Conservation (phyloP, 1,140 invertebrate genomes). For the Marisa cornuarietis region DNA sequence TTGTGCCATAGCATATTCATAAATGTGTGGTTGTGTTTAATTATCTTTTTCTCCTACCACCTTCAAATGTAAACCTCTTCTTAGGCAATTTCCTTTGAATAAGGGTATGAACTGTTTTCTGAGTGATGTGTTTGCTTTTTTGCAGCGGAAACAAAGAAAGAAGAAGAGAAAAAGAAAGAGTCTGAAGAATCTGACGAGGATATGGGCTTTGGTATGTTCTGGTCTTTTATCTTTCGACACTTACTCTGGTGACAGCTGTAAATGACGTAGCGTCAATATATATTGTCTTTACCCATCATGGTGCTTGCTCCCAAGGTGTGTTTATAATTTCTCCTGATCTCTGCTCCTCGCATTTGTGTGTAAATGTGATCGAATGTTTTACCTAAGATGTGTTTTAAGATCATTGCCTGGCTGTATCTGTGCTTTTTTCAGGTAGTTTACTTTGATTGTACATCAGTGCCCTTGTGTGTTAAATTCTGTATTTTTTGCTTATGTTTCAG, state of each 20-base stretch:
- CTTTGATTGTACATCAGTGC: background rate
- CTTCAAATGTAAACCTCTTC: no score
- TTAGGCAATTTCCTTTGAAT: no score
- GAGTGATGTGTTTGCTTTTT: background rate
- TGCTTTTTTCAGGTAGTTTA: no score
- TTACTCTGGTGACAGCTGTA: background rate
- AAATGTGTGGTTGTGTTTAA: no score
- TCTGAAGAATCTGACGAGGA: constrained; percentile 90
- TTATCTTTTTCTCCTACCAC: no score
- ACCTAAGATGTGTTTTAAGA: background rate
- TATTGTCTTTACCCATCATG: no score
- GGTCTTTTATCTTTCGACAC: background rate
- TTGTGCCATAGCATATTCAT: no score
- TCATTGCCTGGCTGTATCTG: background rate
- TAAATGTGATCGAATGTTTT: background rate
- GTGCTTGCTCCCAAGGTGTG: no score
- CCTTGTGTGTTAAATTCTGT: background rate
- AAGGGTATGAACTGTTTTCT: no score
- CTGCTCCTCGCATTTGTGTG: background rate
- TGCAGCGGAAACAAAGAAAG: constrained; percentile 70
- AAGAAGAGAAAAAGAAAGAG: constrained; percentile 75
- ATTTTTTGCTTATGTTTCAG: constrained; percentile 33
- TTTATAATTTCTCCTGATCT: background rate
- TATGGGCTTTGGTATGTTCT: constrained; percentile 81
- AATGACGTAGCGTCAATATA: no score